phyloP scores from a whole-genome alignment of 2,888 invertebrate genomes.

The Tipula lateralis region DNA sequence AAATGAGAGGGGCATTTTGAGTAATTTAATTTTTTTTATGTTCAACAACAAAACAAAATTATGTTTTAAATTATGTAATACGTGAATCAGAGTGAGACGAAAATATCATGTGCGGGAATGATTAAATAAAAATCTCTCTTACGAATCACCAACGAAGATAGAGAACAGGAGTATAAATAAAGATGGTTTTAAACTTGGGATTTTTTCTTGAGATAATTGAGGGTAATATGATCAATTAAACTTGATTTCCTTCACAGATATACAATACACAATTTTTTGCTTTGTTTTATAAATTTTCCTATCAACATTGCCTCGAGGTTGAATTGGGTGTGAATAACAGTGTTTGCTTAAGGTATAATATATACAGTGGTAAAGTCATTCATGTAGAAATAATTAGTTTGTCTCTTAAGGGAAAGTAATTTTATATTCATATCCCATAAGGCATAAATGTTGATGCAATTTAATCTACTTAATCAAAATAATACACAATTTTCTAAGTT shows the following conservation, averaged over 20 bases:
- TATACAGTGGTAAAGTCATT: background rate
- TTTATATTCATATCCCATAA: background rate
- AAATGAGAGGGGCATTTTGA: constrained; percentile 1
- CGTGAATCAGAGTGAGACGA: background rate
- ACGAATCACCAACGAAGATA: background rate
- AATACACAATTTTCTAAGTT: background rate
- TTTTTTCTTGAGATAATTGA: background rate
- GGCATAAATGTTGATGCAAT: background rate
- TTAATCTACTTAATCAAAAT: background rate
- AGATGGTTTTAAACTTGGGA: background rate
- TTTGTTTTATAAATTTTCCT: background rate
- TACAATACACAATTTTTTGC: background rate
- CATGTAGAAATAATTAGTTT: background rate
- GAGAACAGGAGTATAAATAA: background rate
- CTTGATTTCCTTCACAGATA: background rate
- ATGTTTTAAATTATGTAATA: background rate
- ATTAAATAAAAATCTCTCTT: background rate
- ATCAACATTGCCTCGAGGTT: background rate
- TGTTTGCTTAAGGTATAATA: background rate
- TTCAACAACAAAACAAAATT: background rate
- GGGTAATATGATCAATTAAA: background rate
- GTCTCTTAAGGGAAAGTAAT: background rate
- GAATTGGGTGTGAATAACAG: background rate
- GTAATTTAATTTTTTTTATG: background rate
- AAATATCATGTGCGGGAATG: background rate